Conservation (phyloP, 2,888 invertebrate genomes). For the Oithona nana region DNA sequence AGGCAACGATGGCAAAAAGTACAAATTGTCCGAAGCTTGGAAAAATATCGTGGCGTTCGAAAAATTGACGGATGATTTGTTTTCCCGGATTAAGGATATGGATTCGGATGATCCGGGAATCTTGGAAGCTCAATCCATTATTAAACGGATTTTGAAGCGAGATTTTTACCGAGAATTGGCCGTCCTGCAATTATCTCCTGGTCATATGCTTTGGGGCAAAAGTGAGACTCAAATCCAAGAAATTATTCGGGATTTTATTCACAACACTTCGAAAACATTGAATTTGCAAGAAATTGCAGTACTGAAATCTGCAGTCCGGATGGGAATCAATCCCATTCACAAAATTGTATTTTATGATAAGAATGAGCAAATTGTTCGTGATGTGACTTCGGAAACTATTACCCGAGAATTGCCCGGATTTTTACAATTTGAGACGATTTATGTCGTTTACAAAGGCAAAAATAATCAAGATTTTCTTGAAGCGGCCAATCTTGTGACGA, state of each 20-base stretch:
- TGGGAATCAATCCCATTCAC: not conserved
- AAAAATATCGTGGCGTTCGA: slow-evolving; percentile 22
- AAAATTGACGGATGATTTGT: slow-evolving; percentile 23
- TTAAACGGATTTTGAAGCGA: not conserved
- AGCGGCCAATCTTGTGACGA: not conserved
- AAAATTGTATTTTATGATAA: not conserved
- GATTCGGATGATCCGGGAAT: not conserved
- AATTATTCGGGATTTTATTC: not conserved
- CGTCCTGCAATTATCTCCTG: not conserved
- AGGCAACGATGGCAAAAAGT: slow-evolving; percentile 19
- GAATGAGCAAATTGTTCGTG: not conserved
- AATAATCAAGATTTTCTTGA: not conserved
- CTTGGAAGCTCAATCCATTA: not conserved
- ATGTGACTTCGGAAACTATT: not conserved
- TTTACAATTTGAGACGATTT: not conserved
- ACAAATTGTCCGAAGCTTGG: slow-evolving; percentile 23
- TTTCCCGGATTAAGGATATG: not conserved
- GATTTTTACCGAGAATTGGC: not conserved
- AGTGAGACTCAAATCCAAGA: not conserved
- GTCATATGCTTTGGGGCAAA: not conserved
- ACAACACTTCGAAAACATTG: not conserved
- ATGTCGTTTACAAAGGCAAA: not conserved
- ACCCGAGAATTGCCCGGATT: not conserved
- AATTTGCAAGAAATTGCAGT: not conserved
- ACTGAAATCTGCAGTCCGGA: not conserved